These are phyloP conservation scores for Corynorhinus townsendii DNA, from an alignment of 2,113 vertebrate species.

Conservation along the genomic window DNA sequence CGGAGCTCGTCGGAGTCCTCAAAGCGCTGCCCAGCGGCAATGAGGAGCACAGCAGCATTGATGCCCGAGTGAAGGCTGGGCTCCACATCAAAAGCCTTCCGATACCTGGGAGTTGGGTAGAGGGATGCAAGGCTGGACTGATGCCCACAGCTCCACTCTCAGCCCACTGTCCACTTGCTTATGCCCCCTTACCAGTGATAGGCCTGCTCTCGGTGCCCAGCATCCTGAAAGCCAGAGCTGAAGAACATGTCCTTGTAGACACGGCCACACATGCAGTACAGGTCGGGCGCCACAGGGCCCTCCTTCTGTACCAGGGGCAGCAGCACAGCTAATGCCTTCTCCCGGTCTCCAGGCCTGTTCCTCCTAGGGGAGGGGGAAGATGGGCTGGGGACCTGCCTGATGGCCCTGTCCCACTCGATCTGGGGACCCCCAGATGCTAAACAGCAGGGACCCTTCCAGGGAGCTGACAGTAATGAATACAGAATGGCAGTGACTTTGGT, in stretches of 20 bases:
- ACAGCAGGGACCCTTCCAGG: not conserved
- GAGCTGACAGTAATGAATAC: not conserved
- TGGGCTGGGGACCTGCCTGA: not conserved
- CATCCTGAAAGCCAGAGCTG: conserved; percentile 83
- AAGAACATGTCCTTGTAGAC: conserved; percentile 95
- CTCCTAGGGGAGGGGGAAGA: conserved; percentile 78
- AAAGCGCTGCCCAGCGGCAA: conserved; percentile 87
- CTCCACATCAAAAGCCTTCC: conserved; percentile 88
- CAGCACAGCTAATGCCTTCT: conserved; percentile 86
- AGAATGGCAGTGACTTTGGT: not conserved
- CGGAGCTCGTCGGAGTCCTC: conserved; percentile 87
- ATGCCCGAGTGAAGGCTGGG: conserved; percentile 91
- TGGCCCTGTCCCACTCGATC: not conserved
- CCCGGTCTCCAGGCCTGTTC: conserved; percentile 86
- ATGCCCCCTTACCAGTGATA: conserved; percentile 84
- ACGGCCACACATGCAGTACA: conserved; percentile 92
- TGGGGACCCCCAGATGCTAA: not conserved
- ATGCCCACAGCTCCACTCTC: not conserved
- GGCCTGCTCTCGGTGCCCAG: conserved; percentile 82
- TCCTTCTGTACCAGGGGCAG: conserved; percentile 82
- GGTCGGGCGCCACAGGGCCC: conserved; percentile 83
- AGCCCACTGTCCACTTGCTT: not conserved
- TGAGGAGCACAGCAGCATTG: conserved; percentile 88
- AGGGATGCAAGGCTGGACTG: not conserved
- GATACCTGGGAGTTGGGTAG: conserved; percentile 83